Evolutionary conservation across 2,113 vertebrate species (phyloP).

Genomic region (Eonycteris spelaea): DNA sequence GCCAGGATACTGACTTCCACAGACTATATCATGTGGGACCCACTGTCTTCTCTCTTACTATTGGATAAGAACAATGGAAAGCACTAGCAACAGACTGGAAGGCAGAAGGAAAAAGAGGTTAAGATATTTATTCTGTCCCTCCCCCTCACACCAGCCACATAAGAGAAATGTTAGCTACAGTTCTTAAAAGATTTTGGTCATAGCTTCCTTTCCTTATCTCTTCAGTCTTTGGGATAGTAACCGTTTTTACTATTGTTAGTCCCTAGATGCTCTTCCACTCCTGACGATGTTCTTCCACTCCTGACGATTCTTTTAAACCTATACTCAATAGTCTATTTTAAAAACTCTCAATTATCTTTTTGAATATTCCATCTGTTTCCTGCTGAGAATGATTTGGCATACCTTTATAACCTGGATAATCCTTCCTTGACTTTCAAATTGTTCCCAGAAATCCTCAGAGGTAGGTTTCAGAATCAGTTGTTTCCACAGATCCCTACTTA

Average conservation of each 20-base stretch:
- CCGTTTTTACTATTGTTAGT: neutral
- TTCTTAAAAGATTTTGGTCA: neutral
- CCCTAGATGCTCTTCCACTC: neutral
- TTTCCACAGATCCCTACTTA: neutral
- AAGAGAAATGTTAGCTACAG: neutral
- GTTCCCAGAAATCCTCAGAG: neutral
- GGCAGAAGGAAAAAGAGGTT: neutral
- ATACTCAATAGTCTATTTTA: neutral
- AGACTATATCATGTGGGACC: neutral
- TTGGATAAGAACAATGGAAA: neutral
- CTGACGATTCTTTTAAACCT: neutral
- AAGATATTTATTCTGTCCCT: neutral
- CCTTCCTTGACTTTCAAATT: neutral
- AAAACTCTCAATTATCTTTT: neutral
- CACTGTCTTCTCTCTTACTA: neutral
- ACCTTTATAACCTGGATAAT: neutral
- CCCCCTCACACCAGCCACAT: neutral
- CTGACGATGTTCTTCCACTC: neutral
- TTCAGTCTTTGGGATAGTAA: neutral
- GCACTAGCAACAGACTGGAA: neutral
- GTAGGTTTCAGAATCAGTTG: neutral
- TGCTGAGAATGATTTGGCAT: neutral
- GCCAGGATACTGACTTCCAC: neutral
- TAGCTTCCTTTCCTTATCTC: neutral
- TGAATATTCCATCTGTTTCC: neutral